Evolutionary conservation across 2,888 invertebrate species (phyloP).

Genomic region (Lasioglossum malachurum): DNA sequence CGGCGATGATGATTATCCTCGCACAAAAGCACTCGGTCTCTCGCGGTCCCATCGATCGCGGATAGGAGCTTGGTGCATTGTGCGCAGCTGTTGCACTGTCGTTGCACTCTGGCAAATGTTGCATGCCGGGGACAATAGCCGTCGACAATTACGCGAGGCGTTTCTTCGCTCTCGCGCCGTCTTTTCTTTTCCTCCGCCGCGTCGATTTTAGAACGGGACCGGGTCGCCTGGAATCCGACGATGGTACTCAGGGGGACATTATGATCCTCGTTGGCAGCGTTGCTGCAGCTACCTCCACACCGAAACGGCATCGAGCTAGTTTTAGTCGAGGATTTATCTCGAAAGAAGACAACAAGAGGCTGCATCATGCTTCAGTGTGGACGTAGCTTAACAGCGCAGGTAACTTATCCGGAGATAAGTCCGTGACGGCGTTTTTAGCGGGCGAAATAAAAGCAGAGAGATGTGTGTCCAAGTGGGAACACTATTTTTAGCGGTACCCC

Average conservation of each 20-base stretch:
- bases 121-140: background rate
- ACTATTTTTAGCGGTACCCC: background rate
- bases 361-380: background rate
- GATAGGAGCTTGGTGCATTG: background rate
- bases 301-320: background rate
- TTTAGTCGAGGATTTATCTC: too few species aligned
- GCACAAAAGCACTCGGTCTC: background rate
- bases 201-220: slow-evolving; percentile 1
- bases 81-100: background rate
- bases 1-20: background rate
- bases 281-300: background rate
- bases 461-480: background rate
- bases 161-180: background rate
- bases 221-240: background rate
- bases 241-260: background rate
- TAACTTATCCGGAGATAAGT: background rate
- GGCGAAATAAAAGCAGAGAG: background rate
- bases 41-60: slow-evolving; percentile 1
- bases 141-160: background rate
- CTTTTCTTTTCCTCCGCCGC: background rate
- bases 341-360: background rate
- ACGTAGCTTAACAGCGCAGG: background rate
- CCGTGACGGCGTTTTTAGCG: background rate
- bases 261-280: background rate
- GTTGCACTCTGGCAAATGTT: background rate